phyloP scores from a whole-genome alignment of 2,888 invertebrate genomes.

The Cosmorhoe ocellata region DNA sequence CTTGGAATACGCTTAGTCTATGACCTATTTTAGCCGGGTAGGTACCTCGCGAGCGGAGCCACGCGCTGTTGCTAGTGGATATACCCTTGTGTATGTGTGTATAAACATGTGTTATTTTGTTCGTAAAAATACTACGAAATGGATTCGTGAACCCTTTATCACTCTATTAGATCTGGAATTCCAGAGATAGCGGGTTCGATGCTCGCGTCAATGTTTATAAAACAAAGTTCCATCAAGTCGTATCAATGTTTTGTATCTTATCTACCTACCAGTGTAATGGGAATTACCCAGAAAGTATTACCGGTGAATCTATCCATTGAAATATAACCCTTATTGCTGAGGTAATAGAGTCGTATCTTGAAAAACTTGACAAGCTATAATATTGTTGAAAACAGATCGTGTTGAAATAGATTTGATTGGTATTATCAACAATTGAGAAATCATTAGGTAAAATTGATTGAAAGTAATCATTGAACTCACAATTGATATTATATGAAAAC shows the following conservation, averaged over 20 bases:
- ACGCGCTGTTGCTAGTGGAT: too few relatives aligned
- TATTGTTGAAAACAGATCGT: neutral
- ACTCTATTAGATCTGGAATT: too few relatives aligned
- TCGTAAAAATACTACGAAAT: too few relatives aligned
- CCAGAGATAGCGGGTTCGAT: neutral
- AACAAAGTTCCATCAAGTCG: neutral
- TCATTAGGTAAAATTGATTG: conserved; percentile 8
- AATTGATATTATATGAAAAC: neutral
- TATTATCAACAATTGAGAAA: conserved; percentile 13
- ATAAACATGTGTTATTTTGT: too few relatives aligned
- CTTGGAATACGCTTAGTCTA: too few relatives aligned
- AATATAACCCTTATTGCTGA: conserved; percentile 1
- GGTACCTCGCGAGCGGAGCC: too few relatives aligned
- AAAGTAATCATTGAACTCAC: neutral
- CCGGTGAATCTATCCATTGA: neutral
- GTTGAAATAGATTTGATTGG: conserved; percentile 5
- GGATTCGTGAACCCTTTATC: too few relatives aligned
- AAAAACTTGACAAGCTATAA: conserved; percentile 5
- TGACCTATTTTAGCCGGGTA: too few relatives aligned
- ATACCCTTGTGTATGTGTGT: too few relatives aligned
- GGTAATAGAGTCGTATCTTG: neutral
- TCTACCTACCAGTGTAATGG: neutral
- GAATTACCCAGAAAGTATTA: neutral
- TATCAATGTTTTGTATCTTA: neutral
- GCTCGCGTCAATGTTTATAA: neutral